Conservation (phyloP, 1,140 invertebrate genomes). For the Bemisia tabaci region DNA sequence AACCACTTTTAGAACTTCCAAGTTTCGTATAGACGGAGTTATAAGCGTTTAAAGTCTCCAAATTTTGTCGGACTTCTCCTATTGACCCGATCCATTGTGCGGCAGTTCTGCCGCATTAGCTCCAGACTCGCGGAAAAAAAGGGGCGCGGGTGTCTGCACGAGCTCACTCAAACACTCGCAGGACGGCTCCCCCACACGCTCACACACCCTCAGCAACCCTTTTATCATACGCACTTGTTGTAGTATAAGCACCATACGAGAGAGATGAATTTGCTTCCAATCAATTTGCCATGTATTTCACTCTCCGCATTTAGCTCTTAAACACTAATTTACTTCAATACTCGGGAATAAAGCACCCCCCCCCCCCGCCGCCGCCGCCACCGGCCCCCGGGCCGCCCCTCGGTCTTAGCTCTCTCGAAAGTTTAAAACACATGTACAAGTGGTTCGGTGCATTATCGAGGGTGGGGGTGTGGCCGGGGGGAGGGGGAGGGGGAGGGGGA, state of each 20-base stretch:
- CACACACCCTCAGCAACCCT: not conserved
- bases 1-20: no score
- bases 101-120: no score
- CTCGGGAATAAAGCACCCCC: not conserved
- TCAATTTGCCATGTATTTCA: not conserved
- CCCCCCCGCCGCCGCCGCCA: no score
- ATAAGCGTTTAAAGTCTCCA: no score
- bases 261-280: not conserved
- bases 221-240: not conserved
- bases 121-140: no score
- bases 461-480: slow-evolving; percentile 8
- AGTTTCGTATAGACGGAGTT: no score
- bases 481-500: slow-evolving; percentile 18
- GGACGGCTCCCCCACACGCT: no score
- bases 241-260: not conserved
- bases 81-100: no score
- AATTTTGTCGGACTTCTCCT: no score
- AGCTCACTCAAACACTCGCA: not conserved
- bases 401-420: not conserved
- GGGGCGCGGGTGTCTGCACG: no score
- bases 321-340: not conserved
- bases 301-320: not conserved
- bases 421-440: not conserved
- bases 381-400: not conserved
- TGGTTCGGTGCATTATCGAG: not conserved